Conservation (phyloP, 2,113 vertebrate species). For the Festucalex cinctus region DNA sequence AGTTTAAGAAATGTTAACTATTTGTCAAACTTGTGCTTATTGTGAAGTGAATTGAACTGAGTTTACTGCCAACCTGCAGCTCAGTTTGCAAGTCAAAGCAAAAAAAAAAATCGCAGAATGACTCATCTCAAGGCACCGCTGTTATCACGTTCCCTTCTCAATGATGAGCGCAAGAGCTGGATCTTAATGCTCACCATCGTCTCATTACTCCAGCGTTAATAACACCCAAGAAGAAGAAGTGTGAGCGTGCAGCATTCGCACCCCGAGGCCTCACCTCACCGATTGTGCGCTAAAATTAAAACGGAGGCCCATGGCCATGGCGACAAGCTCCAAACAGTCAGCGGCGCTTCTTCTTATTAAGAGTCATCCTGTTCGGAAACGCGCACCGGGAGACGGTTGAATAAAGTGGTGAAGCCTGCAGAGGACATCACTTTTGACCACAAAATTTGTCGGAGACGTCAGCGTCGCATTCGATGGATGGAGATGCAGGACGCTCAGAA, state of each 20-base stretch:
- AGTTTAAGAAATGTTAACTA: too few species aligned
- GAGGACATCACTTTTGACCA: constrained; percentile 41
- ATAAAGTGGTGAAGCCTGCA: constrained; percentile 21
- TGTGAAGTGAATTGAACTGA: too few species aligned
- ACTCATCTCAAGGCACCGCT: not conserved
- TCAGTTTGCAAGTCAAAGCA: not conserved
- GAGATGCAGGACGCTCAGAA: constrained; percentile 50
- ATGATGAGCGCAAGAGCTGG: not conserved
- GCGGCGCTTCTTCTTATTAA: constrained; percentile 56
- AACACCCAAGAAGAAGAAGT: constrained; percentile 16
- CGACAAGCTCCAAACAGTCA: constrained; percentile 56
- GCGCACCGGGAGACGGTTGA: constrained; percentile 32
- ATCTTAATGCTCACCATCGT: not conserved
- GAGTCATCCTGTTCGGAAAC: constrained; percentile 51
- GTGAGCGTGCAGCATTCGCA: constrained; percentile 37
- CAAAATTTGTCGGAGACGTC: constrained; percentile 59
- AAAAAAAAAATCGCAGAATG: not conserved
- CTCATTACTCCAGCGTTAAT: not conserved
- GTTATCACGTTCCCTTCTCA: not conserved
- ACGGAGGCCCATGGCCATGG: constrained; percentile 54
- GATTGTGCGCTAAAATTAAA: constrained; percentile 59
- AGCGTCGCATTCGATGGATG: constrained; percentile 57
- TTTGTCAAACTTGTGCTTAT: too few species aligned
- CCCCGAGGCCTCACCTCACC: constrained; percentile 56
- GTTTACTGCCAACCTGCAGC: not conserved